A percentile compares a stretch with the other conserved stretches of the same genome.
These are phyloP conservation scores for Pleuronectes platessa DNA, from an alignment of 2,113 vertebrate species.

Conservation along the genomic window DNA sequence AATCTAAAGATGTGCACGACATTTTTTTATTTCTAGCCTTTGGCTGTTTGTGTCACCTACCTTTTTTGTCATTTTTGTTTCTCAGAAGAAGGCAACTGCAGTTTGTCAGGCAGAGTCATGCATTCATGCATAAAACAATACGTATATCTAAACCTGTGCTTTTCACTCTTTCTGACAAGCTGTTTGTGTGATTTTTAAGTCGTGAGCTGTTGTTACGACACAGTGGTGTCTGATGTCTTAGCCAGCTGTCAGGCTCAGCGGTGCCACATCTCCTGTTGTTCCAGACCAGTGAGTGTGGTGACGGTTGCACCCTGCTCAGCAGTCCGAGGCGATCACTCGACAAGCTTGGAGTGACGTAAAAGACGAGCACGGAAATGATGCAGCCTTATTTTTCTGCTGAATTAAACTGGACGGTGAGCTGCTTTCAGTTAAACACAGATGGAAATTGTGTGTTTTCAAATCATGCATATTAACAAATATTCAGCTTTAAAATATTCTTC, in stretches of 20 bases:
- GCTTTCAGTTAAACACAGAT: not conserved
- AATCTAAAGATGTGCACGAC: too few relatives aligned
- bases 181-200: constrained; percentile 41
- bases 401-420: not conserved
- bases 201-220: constrained; percentile 12
- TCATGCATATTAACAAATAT: not conserved
- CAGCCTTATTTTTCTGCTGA: constrained; percentile 8
- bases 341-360: constrained; percentile 15
- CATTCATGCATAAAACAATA: too few relatives aligned
- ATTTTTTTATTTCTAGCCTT: too few relatives aligned
- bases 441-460: not conserved
- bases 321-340: too few relatives aligned
- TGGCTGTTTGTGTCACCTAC: too few relatives aligned
- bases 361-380: not conserved
- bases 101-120: too few relatives aligned
- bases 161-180: constrained; percentile 43
- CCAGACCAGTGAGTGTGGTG: too few relatives aligned
- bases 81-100: too few relatives aligned
- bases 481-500: not conserved
- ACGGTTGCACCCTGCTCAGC: too few relatives aligned
- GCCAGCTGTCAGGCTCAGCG: too few relatives aligned
- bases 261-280: too few relatives aligned
- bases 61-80: too few relatives aligned
- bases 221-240: constrained; percentile 30
- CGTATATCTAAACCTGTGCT: not conserved